A percentile compares a stretch with the other conserved stretches of the same genome.
Conservation (phyloP, 1,140 invertebrate genomes). For the Panulirus ornatus region DNA sequence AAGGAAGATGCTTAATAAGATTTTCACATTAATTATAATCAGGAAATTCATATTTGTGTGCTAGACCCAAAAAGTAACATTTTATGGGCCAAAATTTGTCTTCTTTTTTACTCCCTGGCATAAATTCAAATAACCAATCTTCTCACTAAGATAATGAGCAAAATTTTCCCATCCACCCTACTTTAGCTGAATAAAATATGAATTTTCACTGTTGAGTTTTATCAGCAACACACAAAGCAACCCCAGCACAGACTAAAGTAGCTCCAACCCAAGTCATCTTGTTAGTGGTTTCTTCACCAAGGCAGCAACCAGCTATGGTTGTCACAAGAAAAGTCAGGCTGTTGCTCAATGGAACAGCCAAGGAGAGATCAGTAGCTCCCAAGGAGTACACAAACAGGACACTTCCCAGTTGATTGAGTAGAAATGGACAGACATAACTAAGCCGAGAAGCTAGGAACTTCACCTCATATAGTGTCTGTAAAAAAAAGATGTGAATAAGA, state of each 20-base stretch:
- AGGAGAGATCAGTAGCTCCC: slow-evolving; percentile 77
- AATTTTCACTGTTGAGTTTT: slow-evolving; percentile 50
- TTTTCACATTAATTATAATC: neutral
- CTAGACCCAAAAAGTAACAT: too few species aligned
- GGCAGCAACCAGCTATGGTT: slow-evolving; percentile 77
- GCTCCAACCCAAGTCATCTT: slow-evolving; percentile 71
- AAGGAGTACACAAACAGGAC: slow-evolving; percentile 70
- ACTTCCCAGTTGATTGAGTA: slow-evolving; percentile 72
- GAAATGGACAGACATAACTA: slow-evolving; percentile 69
- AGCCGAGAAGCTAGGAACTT: slow-evolving; percentile 68
- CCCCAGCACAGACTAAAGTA: slow-evolving; percentile 66
- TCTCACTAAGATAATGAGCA: neutral
- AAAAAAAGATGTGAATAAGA: too few species aligned
- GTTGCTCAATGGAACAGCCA: slow-evolving; percentile 79
- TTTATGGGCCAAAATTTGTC: too few species aligned
- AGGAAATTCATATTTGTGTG: too few species aligned
- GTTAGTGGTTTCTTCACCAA: slow-evolving; percentile 77
- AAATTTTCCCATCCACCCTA: too few species aligned
- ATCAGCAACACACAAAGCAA: slow-evolving; percentile 72
- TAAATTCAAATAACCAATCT: too few species aligned
- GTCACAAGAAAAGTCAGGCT: slow-evolving; percentile 79
- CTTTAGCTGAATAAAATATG: too few species aligned
- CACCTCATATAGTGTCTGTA: slow-evolving; percentile 69
- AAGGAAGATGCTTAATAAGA: neutral
- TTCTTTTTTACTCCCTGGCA: too few species aligned